These are phyloP conservation scores for Spea multiplicata DNA, from an alignment of 2,113 vertebrate genomes.

Conservation along the genomic window DNA sequence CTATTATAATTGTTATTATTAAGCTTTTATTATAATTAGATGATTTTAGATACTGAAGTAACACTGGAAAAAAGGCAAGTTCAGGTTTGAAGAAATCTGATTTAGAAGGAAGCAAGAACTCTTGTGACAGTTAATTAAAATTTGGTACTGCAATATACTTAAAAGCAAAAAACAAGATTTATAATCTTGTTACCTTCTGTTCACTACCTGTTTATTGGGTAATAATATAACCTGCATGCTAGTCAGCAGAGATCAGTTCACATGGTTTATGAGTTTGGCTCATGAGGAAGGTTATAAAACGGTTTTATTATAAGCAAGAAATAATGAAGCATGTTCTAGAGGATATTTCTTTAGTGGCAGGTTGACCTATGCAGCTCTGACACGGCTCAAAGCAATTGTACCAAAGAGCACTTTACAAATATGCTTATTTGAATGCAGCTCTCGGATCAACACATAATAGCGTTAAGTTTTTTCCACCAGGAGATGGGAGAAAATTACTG, in stretches of 20 bases:
- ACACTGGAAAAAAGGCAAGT: background rate
- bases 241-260: background rate
- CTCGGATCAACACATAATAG: background rate
- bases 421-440: background rate
- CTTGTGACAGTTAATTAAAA: constrained; percentile 30
- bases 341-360: background rate
- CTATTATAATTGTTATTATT: no score
- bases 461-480: background rate
- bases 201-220: constrained; percentile 43
- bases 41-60: background rate
- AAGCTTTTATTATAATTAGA: no score
- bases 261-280: constrained; percentile 30
- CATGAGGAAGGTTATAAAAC: constrained; percentile 46
- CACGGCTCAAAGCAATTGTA: background rate
- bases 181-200: constrained; percentile 45
- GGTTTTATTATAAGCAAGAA: constrained; percentile 28
- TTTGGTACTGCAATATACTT: constrained; percentile 31
- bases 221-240: constrained; percentile 34
- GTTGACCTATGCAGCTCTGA: background rate
- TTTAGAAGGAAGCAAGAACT: constrained; percentile 24
- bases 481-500: background rate
- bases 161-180: constrained; percentile 22
- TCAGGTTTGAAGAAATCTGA: background rate
- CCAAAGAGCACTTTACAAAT: background rate
- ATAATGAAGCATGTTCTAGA: background rate